Evolutionary conservation across 2,888 invertebrate species (phyloP), one percentile per base, ranked within the genome.

Genomic region (Podabrus alpinus): DNA sequence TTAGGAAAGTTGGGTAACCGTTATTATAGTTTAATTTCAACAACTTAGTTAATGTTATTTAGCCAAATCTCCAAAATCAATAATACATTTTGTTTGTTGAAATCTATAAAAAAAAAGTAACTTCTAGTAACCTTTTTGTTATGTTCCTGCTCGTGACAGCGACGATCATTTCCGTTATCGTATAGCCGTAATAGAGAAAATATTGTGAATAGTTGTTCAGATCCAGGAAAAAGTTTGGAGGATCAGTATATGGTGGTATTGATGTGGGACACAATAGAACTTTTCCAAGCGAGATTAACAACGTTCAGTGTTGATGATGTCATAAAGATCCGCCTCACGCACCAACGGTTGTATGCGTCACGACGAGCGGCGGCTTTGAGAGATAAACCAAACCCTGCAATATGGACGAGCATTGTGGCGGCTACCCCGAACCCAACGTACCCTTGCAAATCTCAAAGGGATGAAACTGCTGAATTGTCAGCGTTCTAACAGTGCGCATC

Each of bases 261-360:
- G 60, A 75, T 69, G 21, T 69, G 75, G 76, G 68, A 77, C 79
- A 79, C 78, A 77, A 77, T 76, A 70, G 71, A 74, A 71, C 79
- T 80, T 66, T 69, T 71, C 80, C 80, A 79, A 81, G 79, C 79
- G 82, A 82, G 81, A 82, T 83, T 82, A 83, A 82, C 81, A 79
- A 79, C 79, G 80, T 77, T 80, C 82, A 81, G 81, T 80, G 81
- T 76, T 79, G 80, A 75, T 83, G 84, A 84, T 84, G 84, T 83
- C 84, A 78, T 80, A 80, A 80, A 80, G 80, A 78, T 76, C 71
- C 71, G 71, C 68, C 73, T 76, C 66, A 72, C 79, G 76, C 78
- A 80, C 78, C 79, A 82, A 69, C 78, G 79, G 79, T 73, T 81
- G 80, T 79, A 82, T 81, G 83, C 82, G 82, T 82, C 82, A 81